phyloP scores from a whole-genome alignment of 2,888 invertebrate genomes.

The Argynnis bischoffii region DNA sequence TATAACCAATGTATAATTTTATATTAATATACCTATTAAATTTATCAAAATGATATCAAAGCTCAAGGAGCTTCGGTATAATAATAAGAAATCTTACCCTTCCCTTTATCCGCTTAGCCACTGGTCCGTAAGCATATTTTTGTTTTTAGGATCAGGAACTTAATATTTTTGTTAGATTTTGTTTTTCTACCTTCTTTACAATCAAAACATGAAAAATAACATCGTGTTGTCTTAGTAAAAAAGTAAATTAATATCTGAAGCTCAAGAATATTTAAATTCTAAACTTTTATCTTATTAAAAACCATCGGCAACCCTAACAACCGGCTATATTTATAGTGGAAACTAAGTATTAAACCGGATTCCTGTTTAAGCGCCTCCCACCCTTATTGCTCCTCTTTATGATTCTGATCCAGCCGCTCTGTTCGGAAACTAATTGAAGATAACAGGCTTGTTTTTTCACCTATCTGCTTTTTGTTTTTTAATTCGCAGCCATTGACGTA shows the following conservation, averaged over 20 bases:
- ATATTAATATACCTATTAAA: background rate
- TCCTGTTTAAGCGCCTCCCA: slow-evolving; percentile 52
- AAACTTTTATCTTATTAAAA: too few relatives aligned
- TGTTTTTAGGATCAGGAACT: background rate
- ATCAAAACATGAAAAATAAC: too few relatives aligned
- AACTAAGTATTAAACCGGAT: slow-evolving; percentile 66
- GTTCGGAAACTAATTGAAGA: slow-evolving; percentile 74
- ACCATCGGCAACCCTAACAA: too few relatives aligned
- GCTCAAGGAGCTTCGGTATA: slow-evolving; percentile 28
- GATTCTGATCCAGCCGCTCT: slow-evolving; percentile 62
- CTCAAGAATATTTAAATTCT: too few relatives aligned
- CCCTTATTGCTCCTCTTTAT: slow-evolving; percentile 65
- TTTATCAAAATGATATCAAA: slow-evolving; percentile 13
- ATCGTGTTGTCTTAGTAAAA: too few relatives aligned
- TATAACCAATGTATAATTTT: too few relatives aligned
- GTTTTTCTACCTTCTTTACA: too few relatives aligned
- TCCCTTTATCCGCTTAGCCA: slow-evolving; percentile 45
- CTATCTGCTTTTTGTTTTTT: slow-evolving; percentile 60
- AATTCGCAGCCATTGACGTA: slow-evolving; percentile 30
- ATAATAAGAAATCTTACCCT: slow-evolving; percentile 51
- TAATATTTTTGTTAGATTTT: too few relatives aligned
- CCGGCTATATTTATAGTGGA: slow-evolving; percentile 2
- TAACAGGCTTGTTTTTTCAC: slow-evolving; percentile 73
- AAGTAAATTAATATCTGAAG: too few relatives aligned
- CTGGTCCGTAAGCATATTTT: slow-evolving; percentile 40